Conservation (phyloP, 2,888 invertebrate genomes). For the Agonum fuliginosum region DNA sequence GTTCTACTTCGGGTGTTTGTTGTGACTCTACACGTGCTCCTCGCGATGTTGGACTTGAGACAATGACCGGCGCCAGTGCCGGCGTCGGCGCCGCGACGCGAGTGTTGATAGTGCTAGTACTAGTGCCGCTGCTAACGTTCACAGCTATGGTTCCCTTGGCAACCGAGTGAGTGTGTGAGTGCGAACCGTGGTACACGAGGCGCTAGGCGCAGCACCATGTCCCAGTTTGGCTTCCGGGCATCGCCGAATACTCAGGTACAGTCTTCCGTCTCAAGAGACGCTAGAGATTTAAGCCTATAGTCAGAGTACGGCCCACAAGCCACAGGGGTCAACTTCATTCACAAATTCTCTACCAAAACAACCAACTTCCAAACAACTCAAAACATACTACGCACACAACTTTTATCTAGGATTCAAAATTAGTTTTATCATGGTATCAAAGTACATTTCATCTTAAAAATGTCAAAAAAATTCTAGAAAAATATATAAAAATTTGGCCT, state of each 20-base stretch:
- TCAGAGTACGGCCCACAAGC: neutral
- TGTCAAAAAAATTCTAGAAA: too few relatives aligned
- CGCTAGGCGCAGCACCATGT: slow-evolving; percentile 78
- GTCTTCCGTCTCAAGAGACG: slow-evolving; percentile 23
- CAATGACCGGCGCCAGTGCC: slow-evolving; percentile 47
- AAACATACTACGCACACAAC: neutral
- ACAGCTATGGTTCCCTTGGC: slow-evolving; percentile 70
- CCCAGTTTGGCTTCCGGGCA: slow-evolving; percentile 81
- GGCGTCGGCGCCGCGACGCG: slow-evolving; percentile 35
- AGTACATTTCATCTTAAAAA: too few relatives aligned
- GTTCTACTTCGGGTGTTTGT: slow-evolving; percentile 15
- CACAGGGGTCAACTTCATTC: neutral
- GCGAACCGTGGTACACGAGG: slow-evolving; percentile 64
- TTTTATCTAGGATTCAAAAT: too few relatives aligned
- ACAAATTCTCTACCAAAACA: neutral
- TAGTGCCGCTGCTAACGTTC: slow-evolving; percentile 22
- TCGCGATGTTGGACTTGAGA: slow-evolving; percentile 25
- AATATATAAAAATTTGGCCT: too few relatives aligned
- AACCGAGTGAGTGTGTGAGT: slow-evolving; percentile 64
- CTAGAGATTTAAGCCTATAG: slow-evolving; percentile 11
- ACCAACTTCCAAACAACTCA: too few relatives aligned
- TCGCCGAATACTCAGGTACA: slow-evolving; percentile 80
- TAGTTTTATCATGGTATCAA: too few relatives aligned
- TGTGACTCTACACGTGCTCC: neutral
- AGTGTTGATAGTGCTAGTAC: slow-evolving; percentile 25